Evolutionary conservation across 2,888 invertebrate species (phyloP).

Genomic region (Zaprionus lineosus): DNA sequence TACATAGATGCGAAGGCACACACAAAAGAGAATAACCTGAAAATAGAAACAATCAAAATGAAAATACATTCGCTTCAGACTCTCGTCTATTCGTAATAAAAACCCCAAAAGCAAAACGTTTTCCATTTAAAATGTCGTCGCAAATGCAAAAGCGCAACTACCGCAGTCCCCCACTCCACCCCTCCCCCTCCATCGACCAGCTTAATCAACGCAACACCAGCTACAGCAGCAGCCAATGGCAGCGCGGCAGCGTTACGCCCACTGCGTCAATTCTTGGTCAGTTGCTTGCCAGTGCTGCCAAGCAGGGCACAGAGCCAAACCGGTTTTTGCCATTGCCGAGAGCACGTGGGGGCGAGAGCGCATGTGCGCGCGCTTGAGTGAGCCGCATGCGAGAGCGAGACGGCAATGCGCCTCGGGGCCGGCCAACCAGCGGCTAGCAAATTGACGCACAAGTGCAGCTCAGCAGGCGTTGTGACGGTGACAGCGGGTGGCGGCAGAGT

Average conservation of each 20-base stretch:
- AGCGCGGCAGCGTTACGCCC: constrained; percentile 54
- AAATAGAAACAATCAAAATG: constrained; percentile 77
- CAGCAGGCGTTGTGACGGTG: constrained; percentile 4
- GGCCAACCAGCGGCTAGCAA: constrained; percentile 31
- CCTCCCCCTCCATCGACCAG: background rate
- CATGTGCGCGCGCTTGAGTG: constrained; percentile 10
- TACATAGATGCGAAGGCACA: constrained; percentile 11
- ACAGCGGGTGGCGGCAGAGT: constrained; percentile 23
- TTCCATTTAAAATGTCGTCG: constrained; percentile 82
- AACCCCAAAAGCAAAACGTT: constrained; percentile 81
- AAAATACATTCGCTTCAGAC: constrained; percentile 73
- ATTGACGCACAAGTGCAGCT: constrained; percentile 9
- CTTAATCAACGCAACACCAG: background rate
- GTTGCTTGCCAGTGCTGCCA: constrained; percentile 73
- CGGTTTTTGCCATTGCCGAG: constrained; percentile 51
- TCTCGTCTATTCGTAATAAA: constrained; percentile 65
- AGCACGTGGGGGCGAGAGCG: constrained; percentile 30
- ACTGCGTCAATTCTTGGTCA: constrained; percentile 32
- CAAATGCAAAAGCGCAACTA: constrained; percentile 42
- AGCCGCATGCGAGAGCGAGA: constrained; percentile 27
- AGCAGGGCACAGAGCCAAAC: constrained; percentile 50
- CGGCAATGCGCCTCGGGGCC: constrained; percentile 30
- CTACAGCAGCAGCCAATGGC: constrained; percentile 51
- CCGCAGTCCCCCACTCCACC: background rate
- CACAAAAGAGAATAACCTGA: constrained; percentile 45